phyloP scores from a whole-genome alignment of 2,113 vertebrate genomes.

The Lota lota region DNA sequence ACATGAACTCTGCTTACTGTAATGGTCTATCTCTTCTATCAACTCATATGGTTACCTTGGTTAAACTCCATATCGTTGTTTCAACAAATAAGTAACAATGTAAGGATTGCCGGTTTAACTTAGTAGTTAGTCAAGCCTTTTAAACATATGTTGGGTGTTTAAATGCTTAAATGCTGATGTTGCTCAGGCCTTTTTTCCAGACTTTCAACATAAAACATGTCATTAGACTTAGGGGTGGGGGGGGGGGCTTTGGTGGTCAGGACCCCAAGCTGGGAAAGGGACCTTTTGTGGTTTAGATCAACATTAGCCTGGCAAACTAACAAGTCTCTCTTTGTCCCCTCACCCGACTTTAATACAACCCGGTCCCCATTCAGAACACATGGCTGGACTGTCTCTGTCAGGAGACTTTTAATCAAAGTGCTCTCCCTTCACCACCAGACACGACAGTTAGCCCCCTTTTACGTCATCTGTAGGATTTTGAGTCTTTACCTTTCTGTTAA shows the following conservation, averaged over 20 bases:
- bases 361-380: not conserved
- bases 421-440: not conserved
- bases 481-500: too few relatives aligned
- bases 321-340: not conserved
- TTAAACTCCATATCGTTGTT: too few relatives aligned
- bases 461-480: too few relatives aligned
- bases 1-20: not conserved
- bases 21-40: not conserved
- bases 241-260: slow-evolving; percentile 16
- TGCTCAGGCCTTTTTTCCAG: slow-evolving; percentile 5
- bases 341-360: not conserved
- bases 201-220: slow-evolving; percentile 12
- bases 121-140: not conserved
- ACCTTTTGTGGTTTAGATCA: slow-evolving; percentile 30
- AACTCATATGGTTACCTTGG: too few relatives aligned
- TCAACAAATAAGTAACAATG: too few relatives aligned
- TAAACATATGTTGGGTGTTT: not conserved
- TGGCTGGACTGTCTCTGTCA: too few relatives aligned
- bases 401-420: slow-evolving; percentile 4
- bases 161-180: too few relatives aligned
- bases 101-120: too few relatives aligned
- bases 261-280: slow-evolving; percentile 30
- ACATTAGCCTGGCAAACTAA: slow-evolving; percentile 22
- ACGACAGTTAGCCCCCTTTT: too few relatives aligned
- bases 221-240: slow-evolving; percentile 2